Evolutionary conservation across 2,888 invertebrate genomes (phyloP), one percentile per base, ranked within the genome.

Genomic region (Trachelus troglodyta): DNA sequence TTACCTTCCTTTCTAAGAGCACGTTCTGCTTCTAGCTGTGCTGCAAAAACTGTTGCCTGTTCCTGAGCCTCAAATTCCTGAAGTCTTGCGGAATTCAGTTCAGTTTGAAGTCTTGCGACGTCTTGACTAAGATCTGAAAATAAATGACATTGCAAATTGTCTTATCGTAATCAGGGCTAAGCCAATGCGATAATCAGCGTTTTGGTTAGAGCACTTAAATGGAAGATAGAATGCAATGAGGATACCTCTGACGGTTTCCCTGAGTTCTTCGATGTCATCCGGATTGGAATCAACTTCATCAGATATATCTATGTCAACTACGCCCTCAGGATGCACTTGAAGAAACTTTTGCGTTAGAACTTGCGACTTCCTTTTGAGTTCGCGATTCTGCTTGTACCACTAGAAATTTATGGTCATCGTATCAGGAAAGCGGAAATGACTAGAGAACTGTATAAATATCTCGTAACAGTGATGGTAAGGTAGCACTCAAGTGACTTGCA

Each of bases 371-470:
- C 96, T 91, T 90, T 96, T 95, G 76, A 96, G 90, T 86, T 94
- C 94, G 80, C 95, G 94, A 88, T 96, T 96, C 92, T 96, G 95
- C 81, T 95, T 94, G 92, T 96, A 96, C 96, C 96, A 96, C 92
- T 95, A 93, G 15, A 79, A 83, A 69, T n/a, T 31, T 31, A 31
- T 31, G 71, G 71, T 56, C 56, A 56, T 56, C 56, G 56, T 56
- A 56, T 56, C 56, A 56, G 56, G 56, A 56, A 56, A 56, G 23
- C 56, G 56, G 56, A 56, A 56, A 56, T 56, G 56, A 56, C 56
- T 56, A 56, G 9, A 56, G 23, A 23, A 23, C 56, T 56, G 56
- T 56, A 56, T 56, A 56, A 56, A 56, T 56, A 56, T 56, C 56
- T 56, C 56, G 9, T 56, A 23, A 56, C 23, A 56, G 23, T 23